Percentiles rank a stretch among this genome's conserved stretches.
Evolutionary conservation across 2,888 invertebrate species (phyloP).

Genomic region (Lamellibrachia columna): DNA sequence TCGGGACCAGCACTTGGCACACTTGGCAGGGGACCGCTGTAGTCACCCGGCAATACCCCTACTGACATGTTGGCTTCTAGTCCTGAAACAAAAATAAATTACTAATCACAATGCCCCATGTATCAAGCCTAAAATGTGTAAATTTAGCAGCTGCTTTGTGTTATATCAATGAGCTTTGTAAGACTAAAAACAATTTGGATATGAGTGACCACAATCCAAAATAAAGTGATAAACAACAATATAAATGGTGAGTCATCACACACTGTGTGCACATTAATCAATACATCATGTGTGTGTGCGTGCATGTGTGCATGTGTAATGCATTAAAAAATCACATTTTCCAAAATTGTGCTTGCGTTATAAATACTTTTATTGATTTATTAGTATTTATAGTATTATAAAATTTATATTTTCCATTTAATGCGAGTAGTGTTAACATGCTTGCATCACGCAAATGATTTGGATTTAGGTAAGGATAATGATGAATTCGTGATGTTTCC

Average conservation of each 20-base stretch:
- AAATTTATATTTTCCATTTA: too few species aligned
- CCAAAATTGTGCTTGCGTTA: too few species aligned
- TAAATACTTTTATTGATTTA: too few species aligned
- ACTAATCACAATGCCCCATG: background rate
- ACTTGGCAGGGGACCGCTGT: constrained; percentile 79
- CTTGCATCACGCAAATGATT: too few species aligned
- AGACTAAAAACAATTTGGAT: background rate
- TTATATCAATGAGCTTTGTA: background rate
- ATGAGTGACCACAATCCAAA: background rate
- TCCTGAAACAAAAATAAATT: constrained; percentile 32
- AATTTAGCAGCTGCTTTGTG: background rate
- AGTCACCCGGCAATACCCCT: constrained; percentile 52
- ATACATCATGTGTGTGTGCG: background rate
- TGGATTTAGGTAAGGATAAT: too few species aligned
- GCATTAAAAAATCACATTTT: too few species aligned
- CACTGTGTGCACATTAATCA: background rate
- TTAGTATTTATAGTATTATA: too few species aligned
- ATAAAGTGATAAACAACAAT: background rate
- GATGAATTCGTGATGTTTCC: too few species aligned
- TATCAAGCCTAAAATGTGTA: background rate
- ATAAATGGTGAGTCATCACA: background rate
- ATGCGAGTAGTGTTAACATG: too few species aligned
- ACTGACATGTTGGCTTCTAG: constrained; percentile 36
- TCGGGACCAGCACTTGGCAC: constrained; percentile 82
- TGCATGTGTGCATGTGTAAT: too few species aligned